phyloP scores from a whole-genome alignment of 1,140 invertebrate species.

The Cydia fagiglandana region DNA sequence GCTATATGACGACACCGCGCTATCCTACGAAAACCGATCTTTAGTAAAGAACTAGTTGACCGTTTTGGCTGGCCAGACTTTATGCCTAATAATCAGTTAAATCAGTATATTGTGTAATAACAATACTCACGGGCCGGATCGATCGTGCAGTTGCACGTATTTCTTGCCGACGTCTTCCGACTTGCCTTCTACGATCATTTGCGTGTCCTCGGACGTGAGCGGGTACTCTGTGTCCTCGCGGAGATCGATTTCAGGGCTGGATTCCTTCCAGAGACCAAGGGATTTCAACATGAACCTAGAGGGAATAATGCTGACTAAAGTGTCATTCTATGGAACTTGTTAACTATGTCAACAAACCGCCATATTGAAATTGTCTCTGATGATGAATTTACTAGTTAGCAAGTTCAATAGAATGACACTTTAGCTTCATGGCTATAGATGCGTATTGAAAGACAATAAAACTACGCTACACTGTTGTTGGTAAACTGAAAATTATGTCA shows the following conservation, averaged over 20 bases:
- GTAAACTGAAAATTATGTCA: no score
- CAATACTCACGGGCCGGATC: conserved; percentile 62
- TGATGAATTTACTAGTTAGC: no score
- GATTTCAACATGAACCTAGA: conserved; percentile 92
- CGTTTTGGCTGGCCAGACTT: no score
- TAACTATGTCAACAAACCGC: no score
- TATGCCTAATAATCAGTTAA: not conserved
- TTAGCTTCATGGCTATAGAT: conserved; percentile 78
- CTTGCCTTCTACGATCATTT: conserved; percentile 60
- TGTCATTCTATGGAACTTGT: no score
- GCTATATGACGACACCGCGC: no score
- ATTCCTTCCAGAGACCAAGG: conserved; percentile 95
- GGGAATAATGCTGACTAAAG: conserved; percentile 84
- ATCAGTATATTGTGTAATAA: conserved; percentile 13
- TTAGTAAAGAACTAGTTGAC: no score
- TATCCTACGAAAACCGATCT: no score
- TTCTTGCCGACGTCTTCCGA: conserved; percentile 65
- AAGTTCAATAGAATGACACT: no score
- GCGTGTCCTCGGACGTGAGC: conserved; percentile 59
- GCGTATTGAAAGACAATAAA: no score
- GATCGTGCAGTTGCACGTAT: conserved; percentile 65
- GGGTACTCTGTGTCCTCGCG: conserved; percentile 69
- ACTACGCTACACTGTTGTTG: no score
- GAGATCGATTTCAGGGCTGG: conserved; percentile 62
- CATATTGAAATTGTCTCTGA: no score